phyloP scores from a whole-genome alignment of 2,888 invertebrate species.

The Schizaphis graminum region DNA sequence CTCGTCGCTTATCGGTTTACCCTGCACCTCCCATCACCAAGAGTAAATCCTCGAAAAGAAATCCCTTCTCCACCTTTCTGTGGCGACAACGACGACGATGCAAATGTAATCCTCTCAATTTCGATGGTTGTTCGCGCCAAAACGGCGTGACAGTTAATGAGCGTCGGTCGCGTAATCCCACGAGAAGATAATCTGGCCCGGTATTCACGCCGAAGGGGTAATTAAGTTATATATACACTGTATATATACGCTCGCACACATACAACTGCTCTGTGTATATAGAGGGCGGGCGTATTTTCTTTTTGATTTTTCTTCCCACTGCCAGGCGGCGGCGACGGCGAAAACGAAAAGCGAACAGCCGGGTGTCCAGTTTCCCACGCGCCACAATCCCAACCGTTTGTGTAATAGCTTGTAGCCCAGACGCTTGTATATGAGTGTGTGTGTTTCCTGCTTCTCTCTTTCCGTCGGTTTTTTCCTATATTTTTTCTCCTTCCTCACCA shows the following conservation, averaged over 20 bases:
- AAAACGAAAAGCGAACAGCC: slow-evolving; percentile 63
- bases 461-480: slow-evolving; percentile 1
- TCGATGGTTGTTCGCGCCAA: slow-evolving; percentile 63
- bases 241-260: not conserved
- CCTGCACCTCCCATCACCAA: not conserved
- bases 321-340: slow-evolving; percentile 11
- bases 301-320: slow-evolving; percentile 59
- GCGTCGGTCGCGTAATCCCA: slow-evolving; percentile 63
- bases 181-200: slow-evolving; percentile 61
- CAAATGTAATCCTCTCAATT: slow-evolving; percentile 57
- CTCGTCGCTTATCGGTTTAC: not conserved
- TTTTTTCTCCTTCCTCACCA: not conserved
- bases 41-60: slow-evolving; percentile 41
- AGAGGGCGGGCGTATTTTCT: slow-evolving; percentile 45
- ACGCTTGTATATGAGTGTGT: not conserved
- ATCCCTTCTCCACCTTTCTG: not conserved
- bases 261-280: not conserved
- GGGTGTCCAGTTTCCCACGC: slow-evolving; percentile 63
- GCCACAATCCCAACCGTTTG: slow-evolving; percentile 66
- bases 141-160: slow-evolving; percentile 65
- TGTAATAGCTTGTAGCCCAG: slow-evolving; percentile 62
- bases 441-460: not conserved
- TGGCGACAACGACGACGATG: slow-evolving; percentile 4
- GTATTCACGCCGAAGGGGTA: slow-evolving; percentile 64
- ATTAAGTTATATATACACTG: slow-evolving; percentile 53